These are phyloP conservation scores for Rhopilema esculentum DNA, from an alignment of 30 jellyfish, hydroid and myxozoan species.

Conservation along the genomic window DNA sequence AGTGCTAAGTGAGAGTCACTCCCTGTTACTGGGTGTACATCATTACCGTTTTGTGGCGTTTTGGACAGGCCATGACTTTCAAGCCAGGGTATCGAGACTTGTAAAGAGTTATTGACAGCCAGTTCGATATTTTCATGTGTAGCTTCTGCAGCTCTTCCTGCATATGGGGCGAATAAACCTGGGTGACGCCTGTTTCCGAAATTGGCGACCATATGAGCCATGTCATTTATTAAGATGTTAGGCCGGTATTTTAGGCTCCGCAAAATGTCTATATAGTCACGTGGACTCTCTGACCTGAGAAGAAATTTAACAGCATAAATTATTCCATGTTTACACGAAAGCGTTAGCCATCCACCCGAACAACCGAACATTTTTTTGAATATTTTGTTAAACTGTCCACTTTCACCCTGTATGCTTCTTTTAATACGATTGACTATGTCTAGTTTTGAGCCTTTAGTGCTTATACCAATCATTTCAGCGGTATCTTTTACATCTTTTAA, in stretches of 20 bases:
- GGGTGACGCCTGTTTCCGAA: constrained; percentile 25
- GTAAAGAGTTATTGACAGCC: constrained; percentile 1
- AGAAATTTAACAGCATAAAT: constrained; percentile 47
- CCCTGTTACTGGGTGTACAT: constrained; percentile 53
- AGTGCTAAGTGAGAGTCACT: constrained; percentile 17
- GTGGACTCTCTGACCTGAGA: constrained; percentile 55
- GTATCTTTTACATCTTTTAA: constrained; percentile 9
- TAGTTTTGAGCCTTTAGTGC: constrained; percentile 29
- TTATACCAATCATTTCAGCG: constrained; percentile 34
- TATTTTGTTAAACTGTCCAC: constrained; percentile 20
- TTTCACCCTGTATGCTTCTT: not conserved
- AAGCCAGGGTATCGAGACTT: constrained; percentile 50
- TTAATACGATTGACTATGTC: constrained; percentile 43
- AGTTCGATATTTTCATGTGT: constrained; percentile 15
- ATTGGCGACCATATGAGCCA: constrained; percentile 51
- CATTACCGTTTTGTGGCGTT: not conserved
- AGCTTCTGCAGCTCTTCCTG: constrained; percentile 37
- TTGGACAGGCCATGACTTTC: not conserved
- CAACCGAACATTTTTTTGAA: constrained; percentile 36
- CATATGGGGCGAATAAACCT: constrained; percentile 20
- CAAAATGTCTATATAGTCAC: constrained; percentile 49
- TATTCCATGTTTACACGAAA: constrained; percentile 50
- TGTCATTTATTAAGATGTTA: constrained; percentile 26
- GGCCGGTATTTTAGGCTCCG: constrained; percentile 39
- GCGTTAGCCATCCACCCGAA: constrained; percentile 63